Conservation (phyloP, 2,888 invertebrate genomes). For the Globia sparganii region DNA sequence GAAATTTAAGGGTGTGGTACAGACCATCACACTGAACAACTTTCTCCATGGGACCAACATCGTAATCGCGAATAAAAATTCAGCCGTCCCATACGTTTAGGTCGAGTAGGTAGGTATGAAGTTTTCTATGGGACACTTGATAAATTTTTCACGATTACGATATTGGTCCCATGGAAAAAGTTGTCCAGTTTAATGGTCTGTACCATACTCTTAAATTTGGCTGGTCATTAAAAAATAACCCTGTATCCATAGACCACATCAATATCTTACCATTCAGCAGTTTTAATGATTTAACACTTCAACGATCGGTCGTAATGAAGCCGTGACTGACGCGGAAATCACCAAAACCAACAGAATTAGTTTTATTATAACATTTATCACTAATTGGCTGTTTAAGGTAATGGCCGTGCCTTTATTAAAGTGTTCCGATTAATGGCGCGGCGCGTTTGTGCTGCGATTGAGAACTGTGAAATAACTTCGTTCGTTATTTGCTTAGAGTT, state of each 20-base stretch:
- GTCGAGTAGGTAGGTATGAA: too few relatives aligned
- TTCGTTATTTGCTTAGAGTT: slow-evolving; percentile 18
- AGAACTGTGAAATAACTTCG: slow-evolving; percentile 34
- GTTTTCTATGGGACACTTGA: too few relatives aligned
- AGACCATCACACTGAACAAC: too few relatives aligned
- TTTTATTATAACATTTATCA: slow-evolving; percentile 64
- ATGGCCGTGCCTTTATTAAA: slow-evolving; percentile 43
- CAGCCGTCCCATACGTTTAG: too few relatives aligned
- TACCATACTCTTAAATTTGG: too few relatives aligned
- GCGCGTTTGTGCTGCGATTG: slow-evolving; percentile 49
- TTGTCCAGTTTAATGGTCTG: too few relatives aligned
- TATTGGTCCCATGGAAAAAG: too few relatives aligned
- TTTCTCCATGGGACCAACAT: too few relatives aligned
- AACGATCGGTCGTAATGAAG: slow-evolving; percentile 39
- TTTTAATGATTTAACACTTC: slow-evolving; percentile 50
- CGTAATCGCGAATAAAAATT: too few relatives aligned
- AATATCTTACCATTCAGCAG: not conserved
- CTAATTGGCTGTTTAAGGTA: slow-evolving; percentile 62
- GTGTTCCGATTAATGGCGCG: slow-evolving; percentile 52
- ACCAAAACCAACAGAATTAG: slow-evolving; percentile 62
- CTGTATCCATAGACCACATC: not conserved
- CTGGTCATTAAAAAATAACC: too few relatives aligned
- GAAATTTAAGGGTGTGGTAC: too few relatives aligned
- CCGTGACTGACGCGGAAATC: slow-evolving; percentile 58
- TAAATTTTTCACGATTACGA: too few relatives aligned